Base-by-base conservation (phyloP, 2,113 vertebrate genomes). In the Onychorhynchus coronatus region DNA sequence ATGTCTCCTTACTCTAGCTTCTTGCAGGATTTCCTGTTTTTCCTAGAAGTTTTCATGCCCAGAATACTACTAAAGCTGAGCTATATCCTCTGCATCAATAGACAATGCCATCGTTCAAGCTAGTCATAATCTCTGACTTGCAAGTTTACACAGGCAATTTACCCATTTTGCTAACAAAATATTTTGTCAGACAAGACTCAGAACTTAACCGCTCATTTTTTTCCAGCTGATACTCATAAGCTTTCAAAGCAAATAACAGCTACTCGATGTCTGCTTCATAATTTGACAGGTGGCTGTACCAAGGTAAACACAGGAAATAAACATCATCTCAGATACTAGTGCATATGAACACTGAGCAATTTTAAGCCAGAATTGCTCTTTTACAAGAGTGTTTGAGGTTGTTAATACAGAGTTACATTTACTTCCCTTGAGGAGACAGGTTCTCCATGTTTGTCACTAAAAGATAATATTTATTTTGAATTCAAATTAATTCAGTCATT, bases 11-110 rank as follows among this genome's bases (percentile, higher is more conserved):
- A 78, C 62, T 87, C 39, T 17, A 83, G 66, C 62, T 88, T 96
- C 88, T 94, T 79, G 85, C 93, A 95, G 61, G 76, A 89, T 78
- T 95, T 97, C 88, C 94, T 97, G 94, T 97, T 97, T 94, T 96
- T 94, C 80, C 85, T 95, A 90, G 84, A 97, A 82, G 67, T 85
- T 93, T 95, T 93, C 42, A 2, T 94, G 93, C 89, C 91, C 89
- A 93, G 87, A 97, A 93, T 65, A 61, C 62, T 85, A 53, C 61
- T 66, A 86, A 50, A 95, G 82, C 67, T 79, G 70, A 88, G 58
- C 84, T 91, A 44, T 78, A 85, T 35, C 75, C 79, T 91, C 59
- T 74, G n/a, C 79, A 97, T 96, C 92, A 97, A 97, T 90, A 93
- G 75, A 96, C 94, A 97, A 89, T 89, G 25, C 50, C 80, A 96